Percentiles rank a stretch among this genome's conserved stretches.
Evolutionary conservation across 2,888 invertebrate species (phyloP).

Genomic region (Scaptomyza tumidula): DNA sequence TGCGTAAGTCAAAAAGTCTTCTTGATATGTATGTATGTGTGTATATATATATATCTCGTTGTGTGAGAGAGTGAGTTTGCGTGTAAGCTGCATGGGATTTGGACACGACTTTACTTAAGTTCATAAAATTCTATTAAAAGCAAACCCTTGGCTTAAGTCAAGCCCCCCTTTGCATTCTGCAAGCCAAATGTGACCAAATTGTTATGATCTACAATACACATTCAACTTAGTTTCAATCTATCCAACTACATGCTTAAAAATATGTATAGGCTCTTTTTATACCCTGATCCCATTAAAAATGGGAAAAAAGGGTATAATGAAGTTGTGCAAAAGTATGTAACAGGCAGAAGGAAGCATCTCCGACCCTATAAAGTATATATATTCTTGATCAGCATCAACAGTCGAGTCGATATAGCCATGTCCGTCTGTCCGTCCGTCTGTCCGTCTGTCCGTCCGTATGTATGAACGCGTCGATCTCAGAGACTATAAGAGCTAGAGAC

Average conservation of each 20-base stretch:
- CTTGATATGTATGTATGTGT: constrained; percentile 19
- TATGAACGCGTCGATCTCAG: no score
- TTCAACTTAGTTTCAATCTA: constrained; percentile 24
- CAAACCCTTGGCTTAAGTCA: constrained; percentile 48
- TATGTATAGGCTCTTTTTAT: not conserved
- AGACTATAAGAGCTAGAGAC: no score
- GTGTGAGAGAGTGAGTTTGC: constrained; percentile 35
- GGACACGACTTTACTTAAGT: constrained; percentile 78
- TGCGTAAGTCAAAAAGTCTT: constrained; percentile 76
- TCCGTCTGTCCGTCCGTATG: no score
- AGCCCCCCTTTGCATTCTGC: constrained; percentile 30
- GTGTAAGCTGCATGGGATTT: constrained; percentile 72
- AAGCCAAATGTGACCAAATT: constrained; percentile 30
- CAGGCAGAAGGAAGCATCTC: no score
- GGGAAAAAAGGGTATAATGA: no score
- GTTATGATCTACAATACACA: constrained; percentile 42
- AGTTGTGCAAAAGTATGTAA: no score
- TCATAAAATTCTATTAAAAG: constrained; percentile 79
- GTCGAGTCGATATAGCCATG: no score
- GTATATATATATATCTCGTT: constrained; percentile 20
- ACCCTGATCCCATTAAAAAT: no score
- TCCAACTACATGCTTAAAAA: not conserved
- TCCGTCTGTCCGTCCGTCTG: no score
- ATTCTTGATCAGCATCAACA: no score
- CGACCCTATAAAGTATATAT: no score